These are phyloP conservation scores for Phthorimaea operculella DNA, from an alignment of 1,140 invertebrate species.

Conservation along the genomic window DNA sequence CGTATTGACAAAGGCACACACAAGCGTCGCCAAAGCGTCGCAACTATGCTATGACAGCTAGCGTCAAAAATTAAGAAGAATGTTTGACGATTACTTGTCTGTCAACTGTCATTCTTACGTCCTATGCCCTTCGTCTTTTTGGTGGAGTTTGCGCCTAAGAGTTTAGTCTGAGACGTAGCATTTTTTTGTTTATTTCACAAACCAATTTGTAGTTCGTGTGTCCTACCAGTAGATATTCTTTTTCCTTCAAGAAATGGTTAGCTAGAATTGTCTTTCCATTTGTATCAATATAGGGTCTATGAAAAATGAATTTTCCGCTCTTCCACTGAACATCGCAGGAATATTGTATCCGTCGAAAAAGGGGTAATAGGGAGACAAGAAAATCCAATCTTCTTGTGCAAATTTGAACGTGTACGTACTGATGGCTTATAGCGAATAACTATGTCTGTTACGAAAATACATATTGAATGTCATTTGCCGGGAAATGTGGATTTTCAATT, in stretches of 20 bases:
- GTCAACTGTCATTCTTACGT: no score
- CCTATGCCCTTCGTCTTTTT: no score
- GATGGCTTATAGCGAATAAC: neutral
- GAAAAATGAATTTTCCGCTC: neutral
- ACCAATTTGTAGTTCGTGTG: neutral
- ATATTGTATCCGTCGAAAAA: slow-evolving; percentile 1
- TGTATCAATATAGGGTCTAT: neutral
- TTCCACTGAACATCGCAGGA: neutral
- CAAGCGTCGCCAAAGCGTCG: no score
- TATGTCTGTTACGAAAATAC: no score
- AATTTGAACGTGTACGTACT: neutral
- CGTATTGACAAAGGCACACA: no score
- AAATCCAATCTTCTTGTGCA: neutral
- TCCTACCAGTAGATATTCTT: neutral
- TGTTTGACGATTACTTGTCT: no score
- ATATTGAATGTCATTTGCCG: no score
- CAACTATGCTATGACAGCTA: no score
- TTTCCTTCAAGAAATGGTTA: neutral
- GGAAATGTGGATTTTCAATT: no score
- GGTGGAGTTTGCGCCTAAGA: no score
- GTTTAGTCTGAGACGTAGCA: neutral
- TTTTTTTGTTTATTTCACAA: no score
- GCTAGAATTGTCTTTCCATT: neutral
- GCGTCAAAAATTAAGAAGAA: no score
- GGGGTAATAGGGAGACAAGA: neutral